phyloP scores from a whole-genome alignment of 2,113 vertebrate genomes.

The Bambusicola thoracicus region DNA sequence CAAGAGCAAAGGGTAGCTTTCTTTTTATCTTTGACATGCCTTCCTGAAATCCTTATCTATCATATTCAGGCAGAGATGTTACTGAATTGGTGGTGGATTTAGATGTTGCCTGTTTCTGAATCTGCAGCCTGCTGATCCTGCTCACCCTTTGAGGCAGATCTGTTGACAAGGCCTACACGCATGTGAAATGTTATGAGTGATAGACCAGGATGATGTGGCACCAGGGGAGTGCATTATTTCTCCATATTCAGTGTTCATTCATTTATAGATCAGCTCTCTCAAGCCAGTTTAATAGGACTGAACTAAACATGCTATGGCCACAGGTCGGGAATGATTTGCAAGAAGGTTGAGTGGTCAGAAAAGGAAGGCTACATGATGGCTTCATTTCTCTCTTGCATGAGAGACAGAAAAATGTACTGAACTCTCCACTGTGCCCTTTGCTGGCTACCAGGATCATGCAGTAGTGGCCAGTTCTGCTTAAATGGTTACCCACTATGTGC shows the following conservation, averaged over 20 bases:
- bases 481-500: background rate
- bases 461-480: background rate
- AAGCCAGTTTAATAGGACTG: background rate
- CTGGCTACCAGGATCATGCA: background rate
- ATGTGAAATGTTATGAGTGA: background rate
- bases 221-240: background rate
- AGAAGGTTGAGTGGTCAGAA: background rate
- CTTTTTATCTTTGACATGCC: slow-evolving; percentile 63
- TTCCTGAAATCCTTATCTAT: slow-evolving; percentile 66
- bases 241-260: background rate
- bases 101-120: slow-evolving; percentile 43
- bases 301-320: background rate
- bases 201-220: background rate
- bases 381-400: background rate
- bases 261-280: background rate
- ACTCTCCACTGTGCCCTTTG: background rate
- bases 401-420: background rate
- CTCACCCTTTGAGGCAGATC: background rate
- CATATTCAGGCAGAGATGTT: slow-evolving; percentile 59
- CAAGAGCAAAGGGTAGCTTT: slow-evolving; percentile 58
- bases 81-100: slow-evolving; percentile 40
- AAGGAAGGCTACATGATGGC: background rate
- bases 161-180: background rate
- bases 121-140: slow-evolving; percentile 3
- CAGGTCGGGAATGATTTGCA: background rate